These are phyloP conservation scores for Sphaerophoria taeniata DNA, from an alignment of 2,888 invertebrate species.

Conservation along the genomic window DNA sequence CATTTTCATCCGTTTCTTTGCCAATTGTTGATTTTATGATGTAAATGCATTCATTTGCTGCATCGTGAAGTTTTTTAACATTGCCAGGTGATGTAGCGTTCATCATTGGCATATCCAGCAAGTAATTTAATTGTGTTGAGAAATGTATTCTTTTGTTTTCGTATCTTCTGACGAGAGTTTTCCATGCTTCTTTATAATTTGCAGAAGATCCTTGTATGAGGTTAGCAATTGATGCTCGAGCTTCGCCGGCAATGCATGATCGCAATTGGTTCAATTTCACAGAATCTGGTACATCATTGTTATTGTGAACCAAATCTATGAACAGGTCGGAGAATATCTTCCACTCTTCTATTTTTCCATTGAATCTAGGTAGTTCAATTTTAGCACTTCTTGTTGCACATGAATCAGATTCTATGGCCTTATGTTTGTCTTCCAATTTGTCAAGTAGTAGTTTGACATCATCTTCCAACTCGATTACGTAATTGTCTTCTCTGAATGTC, in stretches of 20 bases:
- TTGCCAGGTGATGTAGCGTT: slow-evolving; percentile 3
- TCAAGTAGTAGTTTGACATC: neutral
- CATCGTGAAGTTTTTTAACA: slow-evolving; percentile 4
- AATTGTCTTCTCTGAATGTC: neutral
- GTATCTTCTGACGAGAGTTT: slow-evolving; percentile 1
- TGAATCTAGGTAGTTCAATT: slow-evolving; percentile 2
- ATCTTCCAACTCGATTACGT: slow-evolving; percentile 9
- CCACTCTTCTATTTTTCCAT: slow-evolving; percentile 7
- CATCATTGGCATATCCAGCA: slow-evolving; percentile 13
- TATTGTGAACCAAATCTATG: slow-evolving; percentile 4
- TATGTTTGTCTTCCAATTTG: neutral
- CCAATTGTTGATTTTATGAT: slow-evolving; percentile 5
- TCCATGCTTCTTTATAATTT: slow-evolving; percentile 15
- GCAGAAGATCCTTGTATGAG: slow-evolving; percentile 2
- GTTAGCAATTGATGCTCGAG: neutral
- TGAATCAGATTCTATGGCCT: neutral
- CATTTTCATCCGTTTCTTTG: slow-evolving; percentile 3
- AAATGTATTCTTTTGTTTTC: slow-evolving; percentile 1
- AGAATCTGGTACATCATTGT: neutral
- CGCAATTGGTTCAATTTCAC: slow-evolving; percentile 6
- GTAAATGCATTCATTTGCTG: slow-evolving; percentile 10
- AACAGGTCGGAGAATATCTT: slow-evolving; percentile 13
- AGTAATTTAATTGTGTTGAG: slow-evolving; percentile 5
- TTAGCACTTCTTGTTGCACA: neutral
- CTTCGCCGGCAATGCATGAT: neutral